Evolutionary conservation across 1,140 invertebrate species (phyloP).

Genomic region (Drusus annulatus): DNA sequence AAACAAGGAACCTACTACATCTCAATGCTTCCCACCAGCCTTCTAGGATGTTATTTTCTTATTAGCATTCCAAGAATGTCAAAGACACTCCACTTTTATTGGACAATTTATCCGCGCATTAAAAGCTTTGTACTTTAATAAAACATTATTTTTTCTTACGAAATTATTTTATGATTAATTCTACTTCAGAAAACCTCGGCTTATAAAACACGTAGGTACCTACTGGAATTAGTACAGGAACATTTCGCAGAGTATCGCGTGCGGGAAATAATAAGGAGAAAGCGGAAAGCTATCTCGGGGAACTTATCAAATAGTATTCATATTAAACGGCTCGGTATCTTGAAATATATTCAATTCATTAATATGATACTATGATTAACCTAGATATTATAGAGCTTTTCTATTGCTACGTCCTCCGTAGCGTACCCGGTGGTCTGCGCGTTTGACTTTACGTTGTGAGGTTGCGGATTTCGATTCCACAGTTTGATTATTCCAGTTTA

Average conservation of each 20-base stretch:
- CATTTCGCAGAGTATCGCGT: slow-evolving; percentile 19
- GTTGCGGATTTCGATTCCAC: too few relatives aligned
- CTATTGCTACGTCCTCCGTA: too few relatives aligned
- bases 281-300: slow-evolving; percentile 17
- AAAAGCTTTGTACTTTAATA: slow-evolving; percentile 26
- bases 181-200: background rate
- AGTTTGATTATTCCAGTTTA: too few relatives aligned
- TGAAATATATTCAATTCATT: too few relatives aligned
- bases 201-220: slow-evolving; percentile 16
- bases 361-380: too few relatives aligned
- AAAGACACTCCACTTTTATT: slow-evolving; percentile 8
- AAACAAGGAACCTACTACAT: too few relatives aligned
- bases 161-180: slow-evolving; percentile 38
- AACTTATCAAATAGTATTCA: slow-evolving; percentile 7
- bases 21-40: too few relatives aligned
- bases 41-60: background rate
- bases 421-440: too few relatives aligned
- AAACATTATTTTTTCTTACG: slow-evolving; percentile 26
- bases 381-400: too few relatives aligned
- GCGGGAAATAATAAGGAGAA: slow-evolving; percentile 31
- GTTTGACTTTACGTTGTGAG: too few relatives aligned
- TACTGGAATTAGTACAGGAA: slow-evolving; percentile 17
- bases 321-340: background rate
- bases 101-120: slow-evolving; percentile 9
- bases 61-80: slow-evolving; percentile 21